phyloP scores from a whole-genome alignment of 1,140 invertebrate genomes.

The Cecropterus lyciades region DNA sequence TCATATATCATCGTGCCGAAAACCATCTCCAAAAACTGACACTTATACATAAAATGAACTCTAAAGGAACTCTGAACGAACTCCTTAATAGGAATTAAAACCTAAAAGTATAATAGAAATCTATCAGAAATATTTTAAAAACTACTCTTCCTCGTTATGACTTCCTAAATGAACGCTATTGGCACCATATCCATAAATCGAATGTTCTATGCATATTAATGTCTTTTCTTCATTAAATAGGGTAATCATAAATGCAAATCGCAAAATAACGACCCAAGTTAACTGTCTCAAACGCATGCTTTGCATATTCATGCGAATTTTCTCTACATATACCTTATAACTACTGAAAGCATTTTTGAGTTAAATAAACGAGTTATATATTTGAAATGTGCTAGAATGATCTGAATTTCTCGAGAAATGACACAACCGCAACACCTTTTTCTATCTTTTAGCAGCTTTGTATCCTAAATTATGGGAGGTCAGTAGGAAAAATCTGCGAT shows the following conservation, averaged over 20 bases:
- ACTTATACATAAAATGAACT: no score
- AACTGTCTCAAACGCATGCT: slow-evolving; percentile 53
- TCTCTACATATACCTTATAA: slow-evolving; percentile 14
- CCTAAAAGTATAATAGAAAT: neutral
- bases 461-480: no score
- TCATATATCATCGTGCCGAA: no score
- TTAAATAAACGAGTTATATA: no score
- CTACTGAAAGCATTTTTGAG: slow-evolving; percentile 4
- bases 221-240: slow-evolving; percentile 47
- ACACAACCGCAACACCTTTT: no score
- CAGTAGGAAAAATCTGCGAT: no score
- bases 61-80: no score
- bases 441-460: no score
- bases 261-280: slow-evolving; percentile 53
- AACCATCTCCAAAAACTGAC: no score
- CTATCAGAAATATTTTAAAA: neutral
- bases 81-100: no score
- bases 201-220: slow-evolving; percentile 33
- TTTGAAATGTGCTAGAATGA: no score
- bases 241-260: slow-evolving; percentile 55
- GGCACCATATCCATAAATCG: slow-evolving; percentile 13
- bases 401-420: no score
- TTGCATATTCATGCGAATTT: slow-evolving; percentile 51
- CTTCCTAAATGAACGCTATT: slow-evolving; percentile 4
- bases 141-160: neutral